Evolutionary conservation across 2,113 vertebrate species (phyloP), one percentile per base, ranked within the genome.

Genomic region (Anoplopoma fimbria): DNA sequence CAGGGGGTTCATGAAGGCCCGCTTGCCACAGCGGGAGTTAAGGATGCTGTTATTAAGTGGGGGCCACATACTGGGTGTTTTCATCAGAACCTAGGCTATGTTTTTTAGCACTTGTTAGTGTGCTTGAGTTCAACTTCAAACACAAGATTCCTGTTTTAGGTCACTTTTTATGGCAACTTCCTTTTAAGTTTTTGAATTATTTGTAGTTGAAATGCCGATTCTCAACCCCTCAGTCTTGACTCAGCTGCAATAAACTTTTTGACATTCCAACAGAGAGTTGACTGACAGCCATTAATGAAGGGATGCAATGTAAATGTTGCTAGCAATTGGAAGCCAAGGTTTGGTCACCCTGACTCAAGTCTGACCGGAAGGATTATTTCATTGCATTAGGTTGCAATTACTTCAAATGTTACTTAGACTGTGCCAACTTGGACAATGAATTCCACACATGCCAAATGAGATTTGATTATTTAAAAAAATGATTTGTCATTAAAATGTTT

Each of bases 1-100:
- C 68, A 25, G 68, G 49, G 33, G 34, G 38, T 29, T 70, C 23
- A 45, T 34, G 8, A 25, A 55, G 36, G 34, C 27, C 42, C 1
- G 0, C 4, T 27, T n/a, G 31, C 10, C 38, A 31, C 70, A 60
- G 69, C 60, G 19, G 49, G 61, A 17, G 53, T n/a, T 70, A 17
- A 64, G 67, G 57, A 69, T 62, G 62, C 21, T 69, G 25, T 29
- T 29, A 60, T 74, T 49, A 40, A 69, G 72, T 69, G 27, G 33
- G 13, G 42, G 25, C 49, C 34, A 42, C 62, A 60, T 40, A 42
- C 34, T 62, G 67, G 10, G 34, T 45, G 27, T 47, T 7, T 27
- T 47, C 65, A 34, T 45, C 45, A 40, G 13, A 68, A 72, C 8
- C 27, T 42, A 1, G 25, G 45, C 12, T 70, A 5, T 53, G 15